Conservation (phyloP, 2,888 invertebrate genomes). For the Morpho deidamia region DNA sequence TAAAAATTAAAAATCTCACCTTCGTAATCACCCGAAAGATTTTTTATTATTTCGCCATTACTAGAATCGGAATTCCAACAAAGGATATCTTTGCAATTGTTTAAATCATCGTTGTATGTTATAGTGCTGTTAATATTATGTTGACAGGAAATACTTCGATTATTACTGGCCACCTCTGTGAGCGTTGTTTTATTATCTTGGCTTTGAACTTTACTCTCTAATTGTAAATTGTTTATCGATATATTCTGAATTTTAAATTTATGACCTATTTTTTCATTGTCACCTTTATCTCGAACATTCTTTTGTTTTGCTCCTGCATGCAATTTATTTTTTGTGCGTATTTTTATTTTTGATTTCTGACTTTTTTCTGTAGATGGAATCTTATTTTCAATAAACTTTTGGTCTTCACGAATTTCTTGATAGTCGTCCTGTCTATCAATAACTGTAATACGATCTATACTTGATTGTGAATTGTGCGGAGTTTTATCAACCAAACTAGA, state of each 20-base stretch:
- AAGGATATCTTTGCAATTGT: neutral
- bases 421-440: conserved; percentile 47
- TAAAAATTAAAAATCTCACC: neutral
- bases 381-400: conserved; percentile 1
- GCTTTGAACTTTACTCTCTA: neutral
- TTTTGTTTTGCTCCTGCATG: neutral
- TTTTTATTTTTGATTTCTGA: neutral
- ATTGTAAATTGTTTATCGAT: neutral
- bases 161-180: neutral
- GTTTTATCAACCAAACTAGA: conserved; percentile 46
- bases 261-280: neutral
- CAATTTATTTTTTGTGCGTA: neutral
- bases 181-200: neutral
- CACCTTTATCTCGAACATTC: too few relatives aligned
- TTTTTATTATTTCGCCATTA: neutral
- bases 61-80: conserved; percentile 3
- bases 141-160: neutral
- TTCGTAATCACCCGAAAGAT: neutral
- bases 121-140: neutral
- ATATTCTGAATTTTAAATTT: neutral
- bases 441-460: conserved; percentile 59
- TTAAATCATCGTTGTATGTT: neutral
- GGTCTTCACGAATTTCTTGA: conserved; percentile 12
- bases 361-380: neutral
- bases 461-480: conserved; percentile 42